phyloP scores from a whole-genome alignment of 2,797 vertebrate genomes.

The Oophaga sylvatica region DNA sequence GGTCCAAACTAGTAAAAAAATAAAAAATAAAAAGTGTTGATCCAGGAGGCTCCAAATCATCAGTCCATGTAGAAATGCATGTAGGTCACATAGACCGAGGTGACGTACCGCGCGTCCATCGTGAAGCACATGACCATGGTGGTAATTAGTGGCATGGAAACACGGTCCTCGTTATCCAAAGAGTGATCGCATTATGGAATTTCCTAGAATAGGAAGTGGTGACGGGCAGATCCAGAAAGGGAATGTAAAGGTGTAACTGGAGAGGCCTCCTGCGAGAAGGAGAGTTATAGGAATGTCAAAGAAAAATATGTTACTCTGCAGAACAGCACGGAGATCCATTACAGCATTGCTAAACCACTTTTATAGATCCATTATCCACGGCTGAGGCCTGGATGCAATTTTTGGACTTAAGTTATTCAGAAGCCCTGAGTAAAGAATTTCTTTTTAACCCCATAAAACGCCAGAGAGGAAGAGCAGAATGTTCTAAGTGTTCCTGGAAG shows the following conservation, averaged over 20 bases:
- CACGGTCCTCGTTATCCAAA: conserved; percentile 46
- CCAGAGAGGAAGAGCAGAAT: neutral
- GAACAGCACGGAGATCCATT: conserved; percentile 54
- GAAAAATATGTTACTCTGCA: conserved; percentile 57
- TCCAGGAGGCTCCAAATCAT: conserved; percentile 1
- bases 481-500: neutral
- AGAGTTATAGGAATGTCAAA: conserved; percentile 55
- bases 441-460: conserved; percentile 1
- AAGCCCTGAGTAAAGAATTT: neutral
- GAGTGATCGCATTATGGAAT: conserved; percentile 53
- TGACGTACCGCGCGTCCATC: conserved; percentile 11
- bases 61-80: neutral
- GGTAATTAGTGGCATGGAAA: conserved; percentile 35
- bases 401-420: conserved; percentile 31
- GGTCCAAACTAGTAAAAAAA: neutral
- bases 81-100: neutral
- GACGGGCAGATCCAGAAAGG: conserved; percentile 51
- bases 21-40: neutral
- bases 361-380: conserved; percentile 52
- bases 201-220: conserved; percentile 59
- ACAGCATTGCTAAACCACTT: conserved; percentile 53
- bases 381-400: conserved; percentile 39
- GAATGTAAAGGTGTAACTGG: conserved; percentile 59
- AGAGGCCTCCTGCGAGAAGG: conserved; percentile 53
- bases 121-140: neutral